A percentile compares a stretch with the other conserved stretches of the same genome.
These are phyloP conservation scores for Heliconius hortense DNA, from an alignment of 2,888 invertebrate species.

Conservation along the genomic window DNA sequence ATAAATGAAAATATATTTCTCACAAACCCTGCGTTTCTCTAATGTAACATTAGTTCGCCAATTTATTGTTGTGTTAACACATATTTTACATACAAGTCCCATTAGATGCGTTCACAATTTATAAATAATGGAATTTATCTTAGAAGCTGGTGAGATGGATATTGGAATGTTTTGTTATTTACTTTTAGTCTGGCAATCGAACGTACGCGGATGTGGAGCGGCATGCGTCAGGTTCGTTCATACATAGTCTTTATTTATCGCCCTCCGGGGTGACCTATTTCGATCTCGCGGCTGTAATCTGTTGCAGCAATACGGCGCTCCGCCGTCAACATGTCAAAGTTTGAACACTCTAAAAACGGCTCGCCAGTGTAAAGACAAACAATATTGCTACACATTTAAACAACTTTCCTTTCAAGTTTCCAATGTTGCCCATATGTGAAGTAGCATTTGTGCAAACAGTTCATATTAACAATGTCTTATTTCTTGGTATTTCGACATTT, in stretches of 20 bases:
- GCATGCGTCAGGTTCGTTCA: constrained; percentile 42
- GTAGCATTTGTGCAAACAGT: constrained; percentile 31
- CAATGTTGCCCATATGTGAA: constrained; percentile 19
- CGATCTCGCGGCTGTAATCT: constrained; percentile 52
- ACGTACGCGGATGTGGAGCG: constrained; percentile 49
- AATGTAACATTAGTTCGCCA: constrained; percentile 22
- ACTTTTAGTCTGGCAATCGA: constrained; percentile 48
- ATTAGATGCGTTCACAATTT: constrained; percentile 34
- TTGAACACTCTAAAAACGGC: constrained; percentile 27
- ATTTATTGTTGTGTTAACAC: constrained; percentile 30
- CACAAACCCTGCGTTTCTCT: not conserved
- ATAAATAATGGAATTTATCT: constrained; percentile 40
- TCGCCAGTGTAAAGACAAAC: constrained; percentile 26
- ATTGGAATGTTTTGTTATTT: constrained; percentile 46
- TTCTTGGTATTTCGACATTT: constrained; percentile 20
- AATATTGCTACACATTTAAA: constrained; percentile 28
- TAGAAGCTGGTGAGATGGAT: constrained; percentile 37
- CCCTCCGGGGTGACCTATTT: constrained; percentile 61
- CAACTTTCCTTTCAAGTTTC: constrained; percentile 29
- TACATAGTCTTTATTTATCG: constrained; percentile 51
- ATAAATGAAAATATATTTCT: not conserved
- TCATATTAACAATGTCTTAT: constrained; percentile 19
- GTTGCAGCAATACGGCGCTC: constrained; percentile 50
- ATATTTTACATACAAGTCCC: constrained; percentile 33
- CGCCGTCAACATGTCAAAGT: constrained; percentile 30